Conservation (phyloP, 2,113 vertebrate genomes). For the Solea solea region DNA sequence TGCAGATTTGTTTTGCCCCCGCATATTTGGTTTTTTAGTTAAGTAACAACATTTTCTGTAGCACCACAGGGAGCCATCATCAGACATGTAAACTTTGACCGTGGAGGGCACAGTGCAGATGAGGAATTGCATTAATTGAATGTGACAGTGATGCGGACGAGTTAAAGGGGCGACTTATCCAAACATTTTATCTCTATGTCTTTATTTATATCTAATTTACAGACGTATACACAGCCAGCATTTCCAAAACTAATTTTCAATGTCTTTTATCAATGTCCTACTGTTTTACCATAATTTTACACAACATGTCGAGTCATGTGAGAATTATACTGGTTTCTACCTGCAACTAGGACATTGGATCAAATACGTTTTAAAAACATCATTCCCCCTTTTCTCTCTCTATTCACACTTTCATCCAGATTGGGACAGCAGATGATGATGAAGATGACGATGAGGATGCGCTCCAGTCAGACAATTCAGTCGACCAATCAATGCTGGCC, state of each 20-base stretch:
- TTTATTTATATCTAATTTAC: background rate
- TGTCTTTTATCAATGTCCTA: constrained; percentile 24
- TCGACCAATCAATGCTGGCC: constrained; percentile 74
- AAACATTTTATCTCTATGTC: background rate
- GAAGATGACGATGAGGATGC: constrained; percentile 16
- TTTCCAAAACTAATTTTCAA: too few species aligned
- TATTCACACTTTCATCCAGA: constrained; percentile 32
- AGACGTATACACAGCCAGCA: background rate
- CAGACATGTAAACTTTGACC: background rate
- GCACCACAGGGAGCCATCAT: background rate
- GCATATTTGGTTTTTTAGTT: background rate
- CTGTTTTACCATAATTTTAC: background rate
- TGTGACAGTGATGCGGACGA: background rate
- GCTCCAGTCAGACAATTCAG: constrained; percentile 59
- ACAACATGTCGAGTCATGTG: background rate
- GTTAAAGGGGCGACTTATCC: constrained; percentile 7
- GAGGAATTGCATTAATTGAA: constrained; percentile 11
- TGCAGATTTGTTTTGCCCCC: background rate
- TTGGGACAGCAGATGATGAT: constrained; percentile 15
- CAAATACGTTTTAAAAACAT: background rate
- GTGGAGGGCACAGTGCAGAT: background rate
- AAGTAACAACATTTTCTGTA: background rate
- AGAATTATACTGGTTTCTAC: background rate
- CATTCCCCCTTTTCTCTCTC: background rate
- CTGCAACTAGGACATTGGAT: background rate